These are phyloP conservation scores for Sylvietta virens DNA, from an alignment of 2,113 vertebrate genomes.

Conservation along the genomic window DNA sequence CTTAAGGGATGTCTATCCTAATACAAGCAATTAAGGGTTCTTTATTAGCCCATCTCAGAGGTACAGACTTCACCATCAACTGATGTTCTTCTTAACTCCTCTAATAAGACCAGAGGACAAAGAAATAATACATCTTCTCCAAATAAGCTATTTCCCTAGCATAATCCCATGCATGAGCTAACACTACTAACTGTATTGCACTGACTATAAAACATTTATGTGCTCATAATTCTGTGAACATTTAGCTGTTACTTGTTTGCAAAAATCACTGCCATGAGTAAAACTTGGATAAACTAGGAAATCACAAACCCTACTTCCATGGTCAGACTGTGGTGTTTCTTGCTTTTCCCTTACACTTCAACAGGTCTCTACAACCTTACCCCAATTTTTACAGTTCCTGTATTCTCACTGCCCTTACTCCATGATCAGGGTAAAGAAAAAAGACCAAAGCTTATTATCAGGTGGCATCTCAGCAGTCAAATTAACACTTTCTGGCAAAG, in stretches of 20 bases:
- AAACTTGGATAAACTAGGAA: neutral
- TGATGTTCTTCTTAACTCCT: neutral
- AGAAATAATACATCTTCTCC: neutral
- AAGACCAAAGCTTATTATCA: neutral
- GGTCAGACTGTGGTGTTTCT: neutral
- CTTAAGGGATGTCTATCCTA: neutral
- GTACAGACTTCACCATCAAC: neutral
- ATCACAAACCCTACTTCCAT: neutral
- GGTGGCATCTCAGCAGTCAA: neutral
- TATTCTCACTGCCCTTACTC: neutral
- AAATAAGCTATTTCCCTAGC: neutral
- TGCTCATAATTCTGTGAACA: neutral
- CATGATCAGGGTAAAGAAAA: neutral
- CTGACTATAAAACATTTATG: neutral
- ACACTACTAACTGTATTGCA: neutral
- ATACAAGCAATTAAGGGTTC: slow-evolving; percentile 2
- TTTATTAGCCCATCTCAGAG: neutral
- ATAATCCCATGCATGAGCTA: neutral
- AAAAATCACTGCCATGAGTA: neutral
- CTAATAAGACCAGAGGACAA: neutral
- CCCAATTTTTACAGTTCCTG: neutral
- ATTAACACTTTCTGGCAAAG: neutral
- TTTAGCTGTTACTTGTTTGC: neutral
- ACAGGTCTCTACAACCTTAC: neutral
- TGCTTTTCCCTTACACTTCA: neutral